phyloP scores from a whole-genome alignment of 2,797 vertebrate genomes.

The Syndactyla subalaris region DNA sequence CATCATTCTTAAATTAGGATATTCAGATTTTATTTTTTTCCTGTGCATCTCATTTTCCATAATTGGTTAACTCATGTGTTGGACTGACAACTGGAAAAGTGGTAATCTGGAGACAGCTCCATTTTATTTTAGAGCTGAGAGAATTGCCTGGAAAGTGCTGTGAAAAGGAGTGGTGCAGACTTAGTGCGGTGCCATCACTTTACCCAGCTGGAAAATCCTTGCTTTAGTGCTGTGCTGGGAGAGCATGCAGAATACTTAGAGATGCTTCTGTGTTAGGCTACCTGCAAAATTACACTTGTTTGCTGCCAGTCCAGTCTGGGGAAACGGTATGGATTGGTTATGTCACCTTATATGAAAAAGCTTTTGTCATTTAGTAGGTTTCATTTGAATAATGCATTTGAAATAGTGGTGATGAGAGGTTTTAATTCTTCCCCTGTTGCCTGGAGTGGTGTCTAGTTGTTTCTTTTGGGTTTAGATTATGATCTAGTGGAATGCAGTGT shows the following conservation, averaged over 20 bases:
- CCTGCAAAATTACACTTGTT: neutral
- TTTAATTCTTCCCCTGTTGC: neutral
- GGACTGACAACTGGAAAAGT: conserved; percentile 20
- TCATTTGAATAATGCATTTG: neutral
- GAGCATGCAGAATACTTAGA: neutral
- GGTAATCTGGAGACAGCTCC: conserved; percentile 11
- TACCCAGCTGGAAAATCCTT: conserved; percentile 2
- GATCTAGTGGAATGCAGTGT: neutral
- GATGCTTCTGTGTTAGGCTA: neutral
- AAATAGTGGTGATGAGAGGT: neutral
- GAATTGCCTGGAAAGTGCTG: conserved; percentile 38
- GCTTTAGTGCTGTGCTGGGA: neutral
- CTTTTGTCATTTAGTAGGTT: neutral
- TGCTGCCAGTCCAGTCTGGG: neutral
- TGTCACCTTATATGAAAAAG: neutral
- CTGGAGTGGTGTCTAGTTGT: neutral
- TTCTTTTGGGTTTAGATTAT: neutral
- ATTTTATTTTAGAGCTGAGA: conserved; percentile 53
- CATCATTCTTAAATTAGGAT: neutral
- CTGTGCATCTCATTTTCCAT: neutral
- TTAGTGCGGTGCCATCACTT: neutral
- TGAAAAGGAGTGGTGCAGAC: conserved; percentile 17
- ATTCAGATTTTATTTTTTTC: neutral
- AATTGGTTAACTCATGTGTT: neutral
- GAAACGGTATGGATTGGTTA: neutral